A percentile compares a stretch with the other conserved stretches of the same genome.
These are phyloP conservation scores for Neodon shergylaensis DNA, from an alignment of 2,113 vertebrate species.

Conservation along the genomic window DNA sequence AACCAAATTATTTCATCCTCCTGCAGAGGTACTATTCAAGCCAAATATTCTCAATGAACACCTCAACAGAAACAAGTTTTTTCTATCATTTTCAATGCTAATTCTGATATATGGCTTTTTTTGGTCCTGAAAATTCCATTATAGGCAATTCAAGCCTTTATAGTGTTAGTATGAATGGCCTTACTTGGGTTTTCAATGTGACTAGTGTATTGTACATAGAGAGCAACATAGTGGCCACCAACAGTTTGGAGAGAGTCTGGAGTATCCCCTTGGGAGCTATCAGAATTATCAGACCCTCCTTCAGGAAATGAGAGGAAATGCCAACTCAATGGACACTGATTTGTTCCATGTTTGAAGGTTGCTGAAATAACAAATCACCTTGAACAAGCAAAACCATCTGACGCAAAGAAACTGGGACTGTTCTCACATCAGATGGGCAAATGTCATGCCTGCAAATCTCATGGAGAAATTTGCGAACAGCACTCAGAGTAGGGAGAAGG, in stretches of 20 bases:
- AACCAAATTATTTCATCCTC: not conserved
- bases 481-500: slow-evolving; percentile 53
- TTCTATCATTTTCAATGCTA: not conserved
- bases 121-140: slow-evolving; percentile 57
- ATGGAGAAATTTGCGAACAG: slow-evolving; percentile 16
- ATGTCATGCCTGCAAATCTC: slow-evolving; percentile 25
- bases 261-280: slow-evolving; percentile 71
- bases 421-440: slow-evolving; percentile 47
- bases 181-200: slow-evolving; percentile 34
- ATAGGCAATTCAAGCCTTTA: slow-evolving; percentile 44
- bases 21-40: not conserved
- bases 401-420: slow-evolving; percentile 63
- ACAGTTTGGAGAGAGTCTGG: slow-evolving; percentile 78
- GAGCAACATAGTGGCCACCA: slow-evolving; percentile 60
- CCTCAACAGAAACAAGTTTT: not conserved
- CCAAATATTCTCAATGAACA: not conserved
- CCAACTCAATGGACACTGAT: slow-evolving; percentile 87
- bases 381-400: slow-evolving; percentile 62
- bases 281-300: slow-evolving; percentile 83
- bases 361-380: slow-evolving; percentile 85
- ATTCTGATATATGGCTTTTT: not conserved
- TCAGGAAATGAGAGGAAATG: slow-evolving; percentile 88
- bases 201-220: slow-evolving; percentile 69
- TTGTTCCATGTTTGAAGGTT: slow-evolving; percentile 84
- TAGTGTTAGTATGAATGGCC: slow-evolving; percentile 71